phyloP scores from a whole-genome alignment of 2,888 invertebrate species.

The Patella caerulea region DNA sequence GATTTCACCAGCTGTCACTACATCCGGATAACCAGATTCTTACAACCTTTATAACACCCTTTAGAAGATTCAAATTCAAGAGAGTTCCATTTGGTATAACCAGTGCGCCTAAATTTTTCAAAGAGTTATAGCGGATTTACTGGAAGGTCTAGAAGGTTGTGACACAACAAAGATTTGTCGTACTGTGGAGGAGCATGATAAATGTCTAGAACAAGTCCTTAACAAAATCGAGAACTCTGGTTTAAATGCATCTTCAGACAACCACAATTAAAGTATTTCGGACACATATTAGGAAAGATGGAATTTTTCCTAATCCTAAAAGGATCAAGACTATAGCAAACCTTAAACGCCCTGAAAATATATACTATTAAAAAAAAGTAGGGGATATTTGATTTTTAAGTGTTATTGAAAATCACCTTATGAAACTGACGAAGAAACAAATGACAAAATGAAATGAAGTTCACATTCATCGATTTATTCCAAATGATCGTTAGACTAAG shows the following conservation, averaged over 20 bases:
- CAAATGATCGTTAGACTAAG: no score
- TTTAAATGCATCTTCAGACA: not conserved
- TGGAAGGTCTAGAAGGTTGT: constrained; percentile 10
- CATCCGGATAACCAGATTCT: constrained; percentile 23
- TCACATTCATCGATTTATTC: no score
- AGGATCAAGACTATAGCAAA: constrained; percentile 34
- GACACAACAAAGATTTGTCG: constrained; percentile 22
- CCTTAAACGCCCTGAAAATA: constrained; percentile 28
- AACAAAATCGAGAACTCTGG: constrained; percentile 8
- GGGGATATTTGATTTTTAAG: no score
- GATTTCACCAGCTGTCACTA: constrained; percentile 35
- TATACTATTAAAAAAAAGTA: no score
- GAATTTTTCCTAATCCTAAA: constrained; percentile 33
- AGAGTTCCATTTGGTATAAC: constrained; percentile 32
- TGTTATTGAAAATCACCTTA: no score
- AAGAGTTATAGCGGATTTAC: constrained; percentile 23
- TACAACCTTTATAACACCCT: constrained; percentile 33
- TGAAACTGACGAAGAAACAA: no score
- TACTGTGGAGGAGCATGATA: constrained; percentile 35
- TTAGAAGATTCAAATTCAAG: constrained; percentile 29
- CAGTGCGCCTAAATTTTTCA: constrained; percentile 35
- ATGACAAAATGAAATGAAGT: no score
- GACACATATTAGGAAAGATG: constrained; percentile 24
- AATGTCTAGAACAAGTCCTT: constrained; percentile 22
- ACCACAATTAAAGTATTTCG: constrained; percentile 4